Base-by-base conservation (phyloP, 2,113 vertebrate genomes). In the Coracopsis vasa region DNA sequence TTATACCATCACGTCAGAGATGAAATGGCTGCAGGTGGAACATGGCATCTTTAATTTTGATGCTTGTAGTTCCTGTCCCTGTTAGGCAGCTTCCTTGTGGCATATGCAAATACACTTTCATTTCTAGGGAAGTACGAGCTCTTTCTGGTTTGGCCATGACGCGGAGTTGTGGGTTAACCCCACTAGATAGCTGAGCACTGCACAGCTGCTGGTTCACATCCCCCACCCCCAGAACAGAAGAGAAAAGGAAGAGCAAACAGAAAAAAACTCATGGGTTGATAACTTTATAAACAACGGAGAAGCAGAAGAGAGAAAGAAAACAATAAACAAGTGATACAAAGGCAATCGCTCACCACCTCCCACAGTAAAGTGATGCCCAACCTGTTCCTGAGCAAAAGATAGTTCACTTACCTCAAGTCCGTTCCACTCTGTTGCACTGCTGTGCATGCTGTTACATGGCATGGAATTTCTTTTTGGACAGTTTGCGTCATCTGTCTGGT, bases 391-490 rank as follows among this genome's bases (percentile, higher is more conserved):
- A 60, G 39, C 27, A 75, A 28, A 64, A 64, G 33, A 54, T 13
- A 33, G 7, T 14, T 45, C 12, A 33, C 25, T 16, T n/a, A 7
- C 56, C 51, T 48, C 10, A 58, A 35, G 9, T 25, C 31, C 1
- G 0, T 41, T 72, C 25, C 35, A 72, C 25, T 75, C 35, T 2
- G 0, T 24, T 56, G 18, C 19, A 35, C 3, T 65, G 47, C 67
- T 75, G 53, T 45, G 5, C 19, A 7, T 23, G 33, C 1, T 3
- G 2, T 33, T 77, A 15, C 4, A 17, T 17, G 31, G 42, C 42
- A 80, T 21, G 21, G n/a, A 88, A 62, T 41, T 42, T 15, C 4
- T 7, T 25, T 70, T 61, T 16, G 19, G 11, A n/a, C 11, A 37
- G 33, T 73, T 56, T 77, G 69, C 24, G 11, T 56, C 51, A 44